phyloP scores from a whole-genome alignment of 2,888 invertebrate species.

The Bellardia pandia region DNA sequence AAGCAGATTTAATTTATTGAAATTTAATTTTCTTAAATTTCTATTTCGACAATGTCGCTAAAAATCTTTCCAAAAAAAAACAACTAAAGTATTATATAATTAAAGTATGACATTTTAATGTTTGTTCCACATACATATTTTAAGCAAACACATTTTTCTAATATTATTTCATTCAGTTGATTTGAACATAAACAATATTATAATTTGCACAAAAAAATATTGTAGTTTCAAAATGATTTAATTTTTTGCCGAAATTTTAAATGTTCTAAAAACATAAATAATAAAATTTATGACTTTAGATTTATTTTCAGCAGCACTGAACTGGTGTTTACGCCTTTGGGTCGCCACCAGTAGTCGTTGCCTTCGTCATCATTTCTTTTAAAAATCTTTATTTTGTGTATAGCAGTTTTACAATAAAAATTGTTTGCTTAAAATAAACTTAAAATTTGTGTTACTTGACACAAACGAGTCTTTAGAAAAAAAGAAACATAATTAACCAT shows the following conservation, averaged over 20 bases:
- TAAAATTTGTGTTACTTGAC: background rate
- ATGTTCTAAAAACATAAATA: constrained; percentile 18
- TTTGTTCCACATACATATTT: background rate
- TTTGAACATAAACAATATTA: background rate
- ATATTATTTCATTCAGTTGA: background rate
- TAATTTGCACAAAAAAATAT: background rate
- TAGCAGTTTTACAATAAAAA: background rate
- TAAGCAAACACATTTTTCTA: background rate
- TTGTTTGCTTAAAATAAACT: constrained; percentile 20
- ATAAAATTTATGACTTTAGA: constrained; percentile 45
- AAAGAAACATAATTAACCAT: background rate
- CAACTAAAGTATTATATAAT: background rate
- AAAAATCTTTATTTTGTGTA: background rate
- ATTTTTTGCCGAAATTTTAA: background rate
- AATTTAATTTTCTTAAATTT: no score
- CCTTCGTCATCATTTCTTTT: background rate
- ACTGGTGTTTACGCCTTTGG: constrained; percentile 20
- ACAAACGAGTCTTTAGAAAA: constrained; percentile 1
- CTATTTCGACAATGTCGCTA: no score
- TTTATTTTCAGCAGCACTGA: constrained; percentile 9
- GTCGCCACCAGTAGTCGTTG: background rate
- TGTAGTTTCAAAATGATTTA: background rate
- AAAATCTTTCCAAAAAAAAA: background rate
- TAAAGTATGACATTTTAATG: background rate
- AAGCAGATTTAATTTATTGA: no score